These are phyloP conservation scores for Agapornis roseicollis DNA, from an alignment of 2,113 vertebrate species.

Conservation along the genomic window DNA sequence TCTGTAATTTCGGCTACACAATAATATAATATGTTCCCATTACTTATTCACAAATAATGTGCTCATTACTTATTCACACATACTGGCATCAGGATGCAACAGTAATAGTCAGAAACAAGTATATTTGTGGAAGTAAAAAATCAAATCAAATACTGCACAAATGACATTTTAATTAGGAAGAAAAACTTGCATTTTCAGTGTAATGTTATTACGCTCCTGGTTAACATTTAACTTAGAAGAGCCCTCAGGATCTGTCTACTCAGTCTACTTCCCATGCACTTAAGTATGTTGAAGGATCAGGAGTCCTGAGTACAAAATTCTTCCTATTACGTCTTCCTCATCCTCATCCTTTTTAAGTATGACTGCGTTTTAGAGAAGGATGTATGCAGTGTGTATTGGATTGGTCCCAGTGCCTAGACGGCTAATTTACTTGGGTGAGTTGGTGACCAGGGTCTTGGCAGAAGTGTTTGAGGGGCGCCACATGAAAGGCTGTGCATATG, in stretches of 20 bases:
- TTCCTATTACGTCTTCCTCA: not conserved
- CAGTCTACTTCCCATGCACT: not conserved
- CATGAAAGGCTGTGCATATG: not conserved
- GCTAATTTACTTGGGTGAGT: not conserved
- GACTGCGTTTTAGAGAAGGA: not conserved
- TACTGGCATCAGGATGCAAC: not conserved
- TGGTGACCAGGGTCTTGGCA: fast-evolving
- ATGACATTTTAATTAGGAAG: not conserved
- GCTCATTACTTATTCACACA: not conserved
- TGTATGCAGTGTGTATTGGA: not conserved
- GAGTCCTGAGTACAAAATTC: not conserved
- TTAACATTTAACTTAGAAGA: not conserved
- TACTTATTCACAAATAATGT: not conserved
- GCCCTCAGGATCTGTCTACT: not conserved
- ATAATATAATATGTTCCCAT: not conserved
- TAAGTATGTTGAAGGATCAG: not conserved
- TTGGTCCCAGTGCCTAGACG: not conserved
- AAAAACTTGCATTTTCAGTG: not conserved
- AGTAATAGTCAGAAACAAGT: not conserved
- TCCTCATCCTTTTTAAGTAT: not conserved
- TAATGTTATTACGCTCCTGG: not conserved
- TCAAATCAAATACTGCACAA: not conserved
- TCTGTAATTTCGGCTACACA: not conserved
- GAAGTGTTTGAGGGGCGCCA: not conserved
- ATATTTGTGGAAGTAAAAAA: not conserved